Evolutionary conservation across 2,113 vertebrate species (phyloP).

Genomic region (Paracyprichromis sp.): DNA sequence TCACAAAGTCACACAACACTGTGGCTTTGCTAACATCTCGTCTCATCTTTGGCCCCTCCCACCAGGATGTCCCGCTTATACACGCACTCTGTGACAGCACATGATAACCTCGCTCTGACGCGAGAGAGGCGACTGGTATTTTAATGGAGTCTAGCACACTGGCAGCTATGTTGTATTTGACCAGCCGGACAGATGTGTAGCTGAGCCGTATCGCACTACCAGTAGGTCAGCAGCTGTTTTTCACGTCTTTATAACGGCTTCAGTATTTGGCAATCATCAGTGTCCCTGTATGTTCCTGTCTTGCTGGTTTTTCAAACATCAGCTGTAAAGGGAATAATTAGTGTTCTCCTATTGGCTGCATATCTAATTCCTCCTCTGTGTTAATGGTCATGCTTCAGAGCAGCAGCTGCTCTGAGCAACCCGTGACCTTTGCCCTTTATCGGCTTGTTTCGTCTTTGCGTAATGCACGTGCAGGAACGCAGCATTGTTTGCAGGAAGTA

Average conservation of each 20-base stretch:
- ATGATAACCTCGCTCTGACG: fast-evolving
- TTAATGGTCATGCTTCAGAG: background rate
- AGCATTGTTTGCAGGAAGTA: background rate
- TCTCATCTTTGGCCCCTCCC: background rate
- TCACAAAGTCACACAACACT: background rate
- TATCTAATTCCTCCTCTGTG: background rate
- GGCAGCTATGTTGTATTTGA: background rate
- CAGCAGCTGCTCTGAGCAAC: background rate
- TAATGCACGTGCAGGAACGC: background rate
- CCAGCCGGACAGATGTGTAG: background rate
- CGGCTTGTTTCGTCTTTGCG: background rate
- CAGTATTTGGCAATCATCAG: background rate
- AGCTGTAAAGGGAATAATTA: background rate
- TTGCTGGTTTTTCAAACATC: background rate
- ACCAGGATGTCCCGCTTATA: background rate
- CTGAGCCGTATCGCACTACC: background rate
- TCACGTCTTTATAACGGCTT: background rate
- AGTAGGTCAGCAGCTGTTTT: background rate
- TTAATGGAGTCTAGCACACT: background rate
- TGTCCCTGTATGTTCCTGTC: background rate
- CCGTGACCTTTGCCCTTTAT: background rate
- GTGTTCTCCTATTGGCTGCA: background rate
- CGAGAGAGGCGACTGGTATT: fast-evolving
- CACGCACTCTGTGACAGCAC: background rate
- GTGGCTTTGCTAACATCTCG: background rate